Base-by-base conservation (phyloP, 2,797 vertebrate species). In the Acridotheres tristis region DNA sequence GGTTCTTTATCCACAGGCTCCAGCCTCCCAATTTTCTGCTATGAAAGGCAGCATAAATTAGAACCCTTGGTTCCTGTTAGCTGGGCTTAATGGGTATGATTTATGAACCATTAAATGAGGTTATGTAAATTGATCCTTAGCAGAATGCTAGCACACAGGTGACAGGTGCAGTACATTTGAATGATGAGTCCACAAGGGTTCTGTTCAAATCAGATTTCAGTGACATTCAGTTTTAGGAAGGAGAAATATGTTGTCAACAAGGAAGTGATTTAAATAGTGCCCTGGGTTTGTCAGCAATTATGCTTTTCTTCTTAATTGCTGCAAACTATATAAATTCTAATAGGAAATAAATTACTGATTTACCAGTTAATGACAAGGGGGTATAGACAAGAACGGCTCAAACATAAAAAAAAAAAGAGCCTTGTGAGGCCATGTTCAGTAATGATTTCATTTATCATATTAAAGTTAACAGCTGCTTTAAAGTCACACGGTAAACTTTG, bases 51-150 rank as follows among this genome's bases (percentile, higher is more conserved):
- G 98, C 99, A 99, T 99, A 99, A 99, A 99, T 99, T 99, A 99
- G 99, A 99, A 99, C 98, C 99, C 99, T 99, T 98, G 99, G 99
- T 99, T 99, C 99, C 99, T 99, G 99, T 99, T 99, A 99, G 99
- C 98, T 97, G 98, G 99, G 99, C 99, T 99, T 99, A 99, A 99
- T 99, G 99, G 99, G 99, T 99, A 99, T 99, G 99, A 99, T 99
- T 99, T 99, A 99, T 99, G 99, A 99, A 99, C 99, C 99, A 99
- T 99, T 99, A 99, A 99, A 99, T 99, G 99, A 99, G 99, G 99
- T 99, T 99, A 99, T 99, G 99, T 99, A 99, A 99, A 99, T 99
- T 99, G 99, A 99, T 99, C 99, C 99, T 99, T 98, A 99, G 99
- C 99, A 99, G 98, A 99, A 99, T 99, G 98, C 98, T 98, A 99